Evolutionary conservation across 2,888 invertebrate genomes (phyloP).

Genomic region (Pelosia muscerda): DNA sequence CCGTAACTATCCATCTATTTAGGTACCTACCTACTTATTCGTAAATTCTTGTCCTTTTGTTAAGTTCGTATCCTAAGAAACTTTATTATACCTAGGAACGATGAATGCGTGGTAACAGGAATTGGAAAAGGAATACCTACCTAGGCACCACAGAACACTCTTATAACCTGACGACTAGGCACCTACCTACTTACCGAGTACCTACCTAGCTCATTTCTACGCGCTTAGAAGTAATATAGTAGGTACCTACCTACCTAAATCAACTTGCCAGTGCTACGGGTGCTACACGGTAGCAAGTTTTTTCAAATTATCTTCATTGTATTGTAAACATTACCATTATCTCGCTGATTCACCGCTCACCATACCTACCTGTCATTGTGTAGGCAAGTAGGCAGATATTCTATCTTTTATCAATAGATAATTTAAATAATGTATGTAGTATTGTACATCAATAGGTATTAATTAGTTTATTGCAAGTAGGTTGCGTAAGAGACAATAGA

Average conservation of each 20-base stretch:
- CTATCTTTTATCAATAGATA: constrained; percentile 6
- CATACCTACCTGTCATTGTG: background rate
- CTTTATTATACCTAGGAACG: no score
- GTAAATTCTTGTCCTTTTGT: no score
- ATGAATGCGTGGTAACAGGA: no score
- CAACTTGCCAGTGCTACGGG: no score
- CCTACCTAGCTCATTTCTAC: background rate
- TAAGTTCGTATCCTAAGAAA: no score
- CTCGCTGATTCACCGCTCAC: background rate
- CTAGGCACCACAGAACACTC: no score
- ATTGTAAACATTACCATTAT: constrained; percentile 6
- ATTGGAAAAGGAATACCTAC: no score
- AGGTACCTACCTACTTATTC: background rate
- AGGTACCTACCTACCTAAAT: background rate
- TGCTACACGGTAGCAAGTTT: background rate
- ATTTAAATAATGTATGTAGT: background rate
- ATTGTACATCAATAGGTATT: background rate
- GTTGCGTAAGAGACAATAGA: constrained; percentile 4
- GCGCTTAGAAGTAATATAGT: background rate
- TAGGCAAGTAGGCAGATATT: background rate
- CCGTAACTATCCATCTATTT: background rate
- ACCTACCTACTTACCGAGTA: background rate
- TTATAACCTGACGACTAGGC: background rate
- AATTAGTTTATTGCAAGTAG: background rate
- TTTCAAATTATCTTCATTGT: background rate